phyloP scores from a whole-genome alignment of 2,797 vertebrate genomes.

The Cynopterus sphinx region DNA sequence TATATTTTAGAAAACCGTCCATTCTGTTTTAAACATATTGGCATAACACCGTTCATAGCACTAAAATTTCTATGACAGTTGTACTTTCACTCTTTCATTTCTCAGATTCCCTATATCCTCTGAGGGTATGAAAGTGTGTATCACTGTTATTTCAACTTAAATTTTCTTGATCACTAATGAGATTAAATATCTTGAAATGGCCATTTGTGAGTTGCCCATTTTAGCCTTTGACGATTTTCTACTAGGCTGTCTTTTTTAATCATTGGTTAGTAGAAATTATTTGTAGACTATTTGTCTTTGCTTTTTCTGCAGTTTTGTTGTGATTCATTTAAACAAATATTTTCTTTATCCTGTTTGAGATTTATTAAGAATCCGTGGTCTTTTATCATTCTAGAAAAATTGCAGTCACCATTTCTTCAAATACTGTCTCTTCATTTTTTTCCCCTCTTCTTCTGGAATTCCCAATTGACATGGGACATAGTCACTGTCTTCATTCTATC shows the following conservation, averaged over 20 bases:
- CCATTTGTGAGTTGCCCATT: neutral
- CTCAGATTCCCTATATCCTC: neutral
- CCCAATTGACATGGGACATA: neutral
- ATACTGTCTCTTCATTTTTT: neutral
- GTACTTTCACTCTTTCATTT: neutral
- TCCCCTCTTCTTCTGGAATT: neutral
- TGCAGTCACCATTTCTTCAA: neutral
- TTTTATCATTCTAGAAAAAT: neutral
- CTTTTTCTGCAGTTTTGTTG: neutral
- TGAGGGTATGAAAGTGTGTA: neutral
- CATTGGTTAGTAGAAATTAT: neutral
- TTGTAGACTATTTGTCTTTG: neutral
- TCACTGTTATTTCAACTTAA: neutral
- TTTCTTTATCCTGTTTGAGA: conserved; percentile 28
- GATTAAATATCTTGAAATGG: neutral
- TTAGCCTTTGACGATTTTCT: neutral
- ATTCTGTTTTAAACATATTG: neutral
- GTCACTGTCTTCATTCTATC: neutral
- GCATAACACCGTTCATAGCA: neutral
- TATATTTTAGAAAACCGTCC: neutral
- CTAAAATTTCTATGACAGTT: neutral
- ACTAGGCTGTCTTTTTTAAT: neutral
- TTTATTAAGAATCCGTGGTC: neutral
- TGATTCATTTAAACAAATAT: neutral
- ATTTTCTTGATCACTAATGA: neutral